Evolutionary conservation across 2,888 invertebrate species (phyloP).

Genomic region (Choreutis nemorana): DNA sequence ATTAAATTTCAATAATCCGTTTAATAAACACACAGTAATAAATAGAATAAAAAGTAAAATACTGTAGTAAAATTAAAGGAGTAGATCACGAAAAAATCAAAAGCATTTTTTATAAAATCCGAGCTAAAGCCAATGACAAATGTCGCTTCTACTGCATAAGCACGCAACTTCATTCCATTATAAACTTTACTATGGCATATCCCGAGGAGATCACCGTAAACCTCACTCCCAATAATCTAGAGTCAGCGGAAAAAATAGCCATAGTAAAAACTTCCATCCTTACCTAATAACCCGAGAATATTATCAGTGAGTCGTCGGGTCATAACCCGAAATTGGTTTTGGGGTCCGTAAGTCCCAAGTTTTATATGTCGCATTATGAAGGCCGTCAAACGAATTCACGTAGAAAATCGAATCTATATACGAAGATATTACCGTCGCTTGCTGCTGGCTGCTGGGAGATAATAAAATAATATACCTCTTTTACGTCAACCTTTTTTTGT

Average conservation of each 20-base stretch:
- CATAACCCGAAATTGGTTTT: slow-evolving; percentile 68
- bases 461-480: slow-evolving; percentile 65
- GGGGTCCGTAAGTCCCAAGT: slow-evolving; percentile 67
- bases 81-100: too few relatives aligned
- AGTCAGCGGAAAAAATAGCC: slow-evolving; percentile 65
- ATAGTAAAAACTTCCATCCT: slow-evolving; percentile 66
- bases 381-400: slow-evolving; percentile 69
- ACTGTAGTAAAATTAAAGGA: too few relatives aligned
- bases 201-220: slow-evolving; percentile 42
- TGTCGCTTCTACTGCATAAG: too few relatives aligned
- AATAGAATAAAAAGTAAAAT: too few relatives aligned
- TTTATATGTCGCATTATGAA: slow-evolving; percentile 69
- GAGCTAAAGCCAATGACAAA: too few relatives aligned
- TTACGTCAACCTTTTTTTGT: slow-evolving; percentile 33
- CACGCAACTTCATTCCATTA: too few relatives aligned
- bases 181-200: too few relatives aligned
- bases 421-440: slow-evolving; percentile 58
- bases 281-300: slow-evolving; percentile 67
- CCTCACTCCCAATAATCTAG: slow-evolving; percentile 55
- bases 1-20: too few relatives aligned
- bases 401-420: slow-evolving; percentile 70
- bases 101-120: too few relatives aligned
- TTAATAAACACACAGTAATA: too few relatives aligned
- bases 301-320: slow-evolving; percentile 67
- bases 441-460: slow-evolving; percentile 55